Base-by-base conservation (phyloP, 2,113 vertebrate genomes). In the Tychaedon coryphoeus region DNA sequence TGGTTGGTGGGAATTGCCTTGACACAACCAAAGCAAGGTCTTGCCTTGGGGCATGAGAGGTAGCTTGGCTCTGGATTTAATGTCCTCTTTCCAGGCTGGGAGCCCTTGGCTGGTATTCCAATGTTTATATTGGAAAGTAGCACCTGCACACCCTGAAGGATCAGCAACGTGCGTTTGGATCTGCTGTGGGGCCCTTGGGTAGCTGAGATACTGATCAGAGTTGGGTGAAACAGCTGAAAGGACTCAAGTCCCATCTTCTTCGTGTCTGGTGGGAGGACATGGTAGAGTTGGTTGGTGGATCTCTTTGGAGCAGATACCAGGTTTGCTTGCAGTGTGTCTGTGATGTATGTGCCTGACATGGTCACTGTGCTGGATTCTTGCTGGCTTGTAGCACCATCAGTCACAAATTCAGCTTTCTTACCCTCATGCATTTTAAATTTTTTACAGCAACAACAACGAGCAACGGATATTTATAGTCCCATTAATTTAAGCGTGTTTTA, bases 281-380 rank as follows among this genome's bases (percentile, higher is more conserved):
- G 8, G 43, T 28, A 0, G 38, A 29, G 12, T 6, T 43, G 70
- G 42, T 8, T 86, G 62, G 12, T 51, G 43, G 61, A 4, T 8
- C 3, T 23, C 19, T 82, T 29, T 29, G 54, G 56, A 40, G 62
- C 5, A 50, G 42, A 5, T 31, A 8, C 11, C n/a, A 43, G 12
- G 8, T 51, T 40, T n/a, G 4, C 6, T 31, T 1, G 1, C 24
- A 22, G 34, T 1, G 0, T 28, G 4, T 85, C 66, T 86, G 40
- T 58, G 6, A 14, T 18, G 6, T 26, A 2, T 18, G 7, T 66
- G 33, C 62, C 62, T 51, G 45, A 19, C 10, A 1, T 17, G 38
- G 43, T 58, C 43, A 7, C 28, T 34, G 7, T 19, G 33, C 31
- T 48, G 2, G 43, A 7, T 56, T 57, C 28, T 22, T 86, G 23